Evolutionary conservation across 2,888 invertebrate genomes (phyloP).

Genomic region (Craniophora ligustri): DNA sequence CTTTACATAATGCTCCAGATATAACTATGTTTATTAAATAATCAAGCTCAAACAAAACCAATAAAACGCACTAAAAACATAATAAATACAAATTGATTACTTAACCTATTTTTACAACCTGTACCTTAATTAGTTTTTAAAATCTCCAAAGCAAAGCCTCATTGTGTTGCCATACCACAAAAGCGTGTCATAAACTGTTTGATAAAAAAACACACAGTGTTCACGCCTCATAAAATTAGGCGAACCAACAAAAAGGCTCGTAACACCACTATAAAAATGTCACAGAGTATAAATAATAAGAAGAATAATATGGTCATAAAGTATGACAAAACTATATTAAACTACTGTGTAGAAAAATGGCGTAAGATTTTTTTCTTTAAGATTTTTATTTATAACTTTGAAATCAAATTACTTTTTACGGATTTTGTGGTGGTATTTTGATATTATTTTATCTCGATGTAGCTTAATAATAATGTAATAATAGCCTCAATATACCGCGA

Average conservation of each 20-base stretch:
- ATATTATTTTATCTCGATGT: no score
- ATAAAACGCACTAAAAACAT: conserved; percentile 7
- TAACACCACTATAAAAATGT: conserved; percentile 77
- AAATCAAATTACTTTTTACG: background rate
- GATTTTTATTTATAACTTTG: no score
- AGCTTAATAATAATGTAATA: no score
- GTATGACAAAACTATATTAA: conserved; percentile 59
- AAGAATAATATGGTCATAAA: conserved; percentile 46
- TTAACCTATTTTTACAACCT: conserved; percentile 35
- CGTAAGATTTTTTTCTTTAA: conserved; percentile 17
- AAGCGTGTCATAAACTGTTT: conserved; percentile 35
- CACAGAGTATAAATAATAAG: conserved; percentile 61
- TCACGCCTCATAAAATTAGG: conserved; percentile 70
- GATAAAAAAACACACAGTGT: conserved; percentile 48
- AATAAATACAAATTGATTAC: conserved; percentile 43
- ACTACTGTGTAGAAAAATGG: conserved; percentile 49
- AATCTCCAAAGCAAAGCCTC: conserved; percentile 46
- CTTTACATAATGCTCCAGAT: no score
- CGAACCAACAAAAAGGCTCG: conserved; percentile 47
- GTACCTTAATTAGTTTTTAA: conserved; percentile 41
- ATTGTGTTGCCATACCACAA: conserved; percentile 38
- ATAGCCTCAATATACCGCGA: no score
- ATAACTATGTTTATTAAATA: no score
- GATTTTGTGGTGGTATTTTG: no score
- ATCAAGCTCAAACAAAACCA: conserved; percentile 6